Percentiles rank a stretch among this genome's conserved stretches.
These are phyloP conservation scores for Thaumatotibia leucotreta DNA, from an alignment of 1,140 invertebrate species.

Conservation along the genomic window DNA sequence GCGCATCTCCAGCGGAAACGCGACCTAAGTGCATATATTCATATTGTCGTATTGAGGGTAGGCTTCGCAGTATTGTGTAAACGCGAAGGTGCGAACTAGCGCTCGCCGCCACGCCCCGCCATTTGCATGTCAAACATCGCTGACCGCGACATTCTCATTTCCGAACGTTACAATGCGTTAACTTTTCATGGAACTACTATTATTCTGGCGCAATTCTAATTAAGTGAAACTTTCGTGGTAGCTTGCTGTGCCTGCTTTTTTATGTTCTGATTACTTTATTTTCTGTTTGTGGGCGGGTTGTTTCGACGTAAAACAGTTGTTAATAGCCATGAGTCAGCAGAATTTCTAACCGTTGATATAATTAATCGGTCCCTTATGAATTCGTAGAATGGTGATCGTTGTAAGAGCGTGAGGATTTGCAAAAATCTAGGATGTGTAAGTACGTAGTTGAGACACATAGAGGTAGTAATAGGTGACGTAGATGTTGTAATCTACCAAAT, in stretches of 20 bases:
- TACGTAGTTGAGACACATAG: too few relatives aligned
- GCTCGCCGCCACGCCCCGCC: constrained; percentile 27
- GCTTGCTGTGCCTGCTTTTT: background rate
- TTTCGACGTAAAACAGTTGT: background rate
- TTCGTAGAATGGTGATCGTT: too few relatives aligned
- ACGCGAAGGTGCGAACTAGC: background rate
- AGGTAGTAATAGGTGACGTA: too few relatives aligned
- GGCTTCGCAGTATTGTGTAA: background rate
- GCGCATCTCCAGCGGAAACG: background rate
- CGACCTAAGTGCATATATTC: background rate
- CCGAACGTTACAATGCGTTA: constrained; percentile 31
- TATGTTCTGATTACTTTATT: background rate
- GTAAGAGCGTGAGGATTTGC: too few relatives aligned
- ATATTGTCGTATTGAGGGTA: background rate
- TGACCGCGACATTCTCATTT: constrained; percentile 57
- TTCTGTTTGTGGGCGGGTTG: background rate
- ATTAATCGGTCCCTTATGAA: too few relatives aligned
- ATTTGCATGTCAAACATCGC: constrained; percentile 60
- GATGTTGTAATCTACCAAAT: too few relatives aligned
- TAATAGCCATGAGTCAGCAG: background rate
- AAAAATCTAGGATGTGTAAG: too few relatives aligned
- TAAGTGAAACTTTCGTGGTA: background rate
- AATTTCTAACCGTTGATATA: background rate
- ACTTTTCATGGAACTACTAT: constrained; percentile 39
- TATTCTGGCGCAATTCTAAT: constrained; percentile 7